A percentile compares a stretch with the other conserved stretches of the same genome.
These are phyloP conservation scores for Drosophila mojavensis DNA, from an alignment of 1,140 invertebrate genomes.

Conservation along the genomic window DNA sequence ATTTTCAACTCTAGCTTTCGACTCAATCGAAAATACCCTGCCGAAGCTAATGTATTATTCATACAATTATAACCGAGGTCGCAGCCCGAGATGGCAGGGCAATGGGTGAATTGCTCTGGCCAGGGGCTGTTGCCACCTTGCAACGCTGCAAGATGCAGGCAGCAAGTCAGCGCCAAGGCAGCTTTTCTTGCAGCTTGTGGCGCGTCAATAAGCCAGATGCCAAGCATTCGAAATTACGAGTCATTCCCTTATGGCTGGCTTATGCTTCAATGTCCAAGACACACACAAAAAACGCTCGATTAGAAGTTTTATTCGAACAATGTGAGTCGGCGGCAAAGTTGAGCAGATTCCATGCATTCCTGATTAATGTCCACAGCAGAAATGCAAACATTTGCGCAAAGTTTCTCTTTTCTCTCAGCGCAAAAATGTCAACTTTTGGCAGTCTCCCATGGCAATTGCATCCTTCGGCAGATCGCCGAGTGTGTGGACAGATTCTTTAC, in stretches of 20 bases:
- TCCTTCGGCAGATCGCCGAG: background rate
- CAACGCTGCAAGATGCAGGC: background rate
- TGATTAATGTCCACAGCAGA: conserved; percentile 74
- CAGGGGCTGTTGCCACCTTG: background rate
- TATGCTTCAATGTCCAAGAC: conserved; percentile 42
- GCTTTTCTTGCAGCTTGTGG: background rate
- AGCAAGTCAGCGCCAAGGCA: background rate
- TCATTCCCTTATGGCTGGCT: conserved; percentile 21
- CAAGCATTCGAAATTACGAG: conserved; percentile 28
- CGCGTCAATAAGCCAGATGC: conserved; percentile 22
- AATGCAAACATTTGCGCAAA: conserved; percentile 69
- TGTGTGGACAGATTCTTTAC: background rate
- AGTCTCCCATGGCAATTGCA: conserved; percentile 1
- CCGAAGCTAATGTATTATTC: conserved; percentile 27
- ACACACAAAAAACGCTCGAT: conserved; percentile 34
- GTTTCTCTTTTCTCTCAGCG: conserved; percentile 45
- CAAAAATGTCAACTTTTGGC: conserved; percentile 30
- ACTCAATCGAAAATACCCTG: too few species aligned
- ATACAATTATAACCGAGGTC: conserved; percentile 59
- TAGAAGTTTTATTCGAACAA: conserved; percentile 41
- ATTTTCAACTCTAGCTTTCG: too few species aligned
- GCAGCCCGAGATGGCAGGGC: too few species aligned
- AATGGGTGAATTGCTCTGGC: too few species aligned
- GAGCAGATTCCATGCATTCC: conserved; percentile 75
- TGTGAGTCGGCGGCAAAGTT: conserved; percentile 50